Evolutionary conservation across 2,113 vertebrate genomes (phyloP), one percentile per base, ranked within the genome.

Genomic region (Coryphaenoides rupestris): DNA sequence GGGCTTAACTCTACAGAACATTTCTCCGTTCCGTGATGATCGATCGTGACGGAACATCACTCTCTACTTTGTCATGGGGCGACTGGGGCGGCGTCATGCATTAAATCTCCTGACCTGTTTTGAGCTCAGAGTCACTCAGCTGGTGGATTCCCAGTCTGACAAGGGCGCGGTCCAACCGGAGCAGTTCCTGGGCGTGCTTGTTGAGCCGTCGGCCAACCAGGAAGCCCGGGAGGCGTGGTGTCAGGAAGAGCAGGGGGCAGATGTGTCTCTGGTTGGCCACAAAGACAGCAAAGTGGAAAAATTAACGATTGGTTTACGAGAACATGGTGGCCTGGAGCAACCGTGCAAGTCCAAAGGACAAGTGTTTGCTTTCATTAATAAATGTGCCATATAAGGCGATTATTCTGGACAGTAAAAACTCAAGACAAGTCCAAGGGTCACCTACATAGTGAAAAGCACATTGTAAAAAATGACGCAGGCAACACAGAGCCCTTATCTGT

Each of bases 191-290:
- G 19, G 87, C 75, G 19, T 94, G 93, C 56, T 74, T 82, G 45
- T 66, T 89, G 59, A 98, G 87, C 7, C 95, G 94, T 0, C 6
- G 72, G 55, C 91, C 71, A 66, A 98, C 76, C 60, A 95, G 4
- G 24, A 89, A 73, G 0, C 81, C 62, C 0, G 96, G 96, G 9
- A 98, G 75, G 54, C 83, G 73, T 0, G 93, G 87, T 0, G 92
- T 95, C 50, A 98, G 89, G 72, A 98, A 95, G 78, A 98, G 88
- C 65, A 95, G 85, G 0, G 58, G 84, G 82, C 94, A 92, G 66
- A 98, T 82, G 53, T 87, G 85, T 86, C 84, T 92, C 96, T 98
- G 82, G 12, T 59, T 9, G 75, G 73, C 52, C 26, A 47, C n/a
- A 24, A 46, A 73, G 67, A 69, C 14, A 6, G 12, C n/a, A n/a